Base-by-base conservation (phyloP, 1,140 invertebrate genomes). In the Gryon sp. region DNA sequence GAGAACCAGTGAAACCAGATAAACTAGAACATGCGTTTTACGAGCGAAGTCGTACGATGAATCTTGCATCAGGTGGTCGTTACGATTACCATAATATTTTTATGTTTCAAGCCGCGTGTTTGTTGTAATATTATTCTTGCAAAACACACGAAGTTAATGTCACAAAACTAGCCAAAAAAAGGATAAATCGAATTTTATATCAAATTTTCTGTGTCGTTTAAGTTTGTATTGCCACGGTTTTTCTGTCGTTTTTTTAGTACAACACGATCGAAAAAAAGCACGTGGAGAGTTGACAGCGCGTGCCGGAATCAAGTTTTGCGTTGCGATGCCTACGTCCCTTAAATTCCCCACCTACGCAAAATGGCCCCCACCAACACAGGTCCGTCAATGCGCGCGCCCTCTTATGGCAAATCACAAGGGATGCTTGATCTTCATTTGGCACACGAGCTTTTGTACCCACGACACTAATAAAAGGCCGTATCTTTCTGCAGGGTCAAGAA, bases 361-460 rank as follows among this genome's bases (percentile, higher is more conserved):
- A 63, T 45, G 59, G 46, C 72, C 83, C 85, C 82, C 84, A 82
- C 85, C 74, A 74, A n/a, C 22, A 7, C 6, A 45, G 41, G 60
- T 70, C 76, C 53, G 52, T 72, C 32, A 76, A 50, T 85, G 82
- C 80, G 80, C 82, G 82, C 79, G 82, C 59, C 76, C 73, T 26
- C 73, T 69, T 60, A 68, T 43, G 36, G 48, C 60, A 43, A 70
- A 76, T 73, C 28, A 11, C 52, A 76, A 70, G 46, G 79, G 73
- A 82, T 79, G 72, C 81, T 88, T 72, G 73, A 84, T 87, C 87
- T 87, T 88, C 85, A 87, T 87, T 88, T 87, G 78, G 80, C 66
- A 55, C 43, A 76, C 73, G 78, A 77, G 80, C 78, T 78, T n/a
- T 73, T 70, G 62, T 53, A 59, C 84, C 84, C 80, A 78, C 78